A percentile compares a stretch with the other conserved stretches of the same genome.
Evolutionary conservation across 1,140 invertebrate genomes (phyloP).

Genomic region (Cherax destructor): DNA sequence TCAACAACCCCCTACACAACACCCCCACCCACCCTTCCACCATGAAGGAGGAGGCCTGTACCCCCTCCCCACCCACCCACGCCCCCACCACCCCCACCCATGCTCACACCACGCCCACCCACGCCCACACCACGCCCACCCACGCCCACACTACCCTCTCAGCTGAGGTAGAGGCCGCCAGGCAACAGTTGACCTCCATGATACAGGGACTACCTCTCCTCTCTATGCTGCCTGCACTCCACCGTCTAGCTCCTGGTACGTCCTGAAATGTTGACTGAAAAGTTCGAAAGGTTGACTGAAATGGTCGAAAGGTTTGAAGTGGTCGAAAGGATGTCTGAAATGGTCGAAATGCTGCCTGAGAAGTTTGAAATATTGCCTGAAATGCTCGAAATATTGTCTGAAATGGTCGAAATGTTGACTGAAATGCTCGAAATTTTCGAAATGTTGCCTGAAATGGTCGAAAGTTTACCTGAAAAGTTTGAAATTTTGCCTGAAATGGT

Average conservation of each 20-base stretch:
- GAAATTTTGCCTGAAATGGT: too few species aligned
- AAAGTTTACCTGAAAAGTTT: too few species aligned
- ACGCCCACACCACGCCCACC: slow-evolving; percentile 9
- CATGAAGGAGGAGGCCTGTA: slow-evolving; percentile 53
- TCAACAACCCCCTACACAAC: slow-evolving; percentile 32
- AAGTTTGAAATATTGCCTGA: too few species aligned
- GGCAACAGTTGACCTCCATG: slow-evolving; percentile 85
- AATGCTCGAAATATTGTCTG: too few species aligned
- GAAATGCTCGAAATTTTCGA: too few species aligned
- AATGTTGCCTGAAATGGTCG: too few species aligned
- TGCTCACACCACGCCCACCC: slow-evolving; percentile 19
- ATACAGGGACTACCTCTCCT: slow-evolving; percentile 78
- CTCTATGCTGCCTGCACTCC: slow-evolving; percentile 76
- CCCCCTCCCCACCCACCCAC: slow-evolving; percentile 14
- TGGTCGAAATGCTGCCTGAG: too few species aligned
- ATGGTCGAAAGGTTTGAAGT: too few species aligned
- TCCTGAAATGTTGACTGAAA: too few species aligned
- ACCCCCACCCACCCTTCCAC: background rate
- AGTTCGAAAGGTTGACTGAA: too few species aligned
- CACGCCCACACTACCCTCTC: slow-evolving; percentile 31
- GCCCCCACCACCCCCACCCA: slow-evolving; percentile 18
- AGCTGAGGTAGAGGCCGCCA: slow-evolving; percentile 78
- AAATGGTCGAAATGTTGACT: too few species aligned
- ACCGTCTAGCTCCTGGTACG: slow-evolving; percentile 74
- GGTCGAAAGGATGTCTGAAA: too few species aligned